phyloP scores from a whole-genome alignment of 2,113 vertebrate species.

The Arizona elegans region DNA sequence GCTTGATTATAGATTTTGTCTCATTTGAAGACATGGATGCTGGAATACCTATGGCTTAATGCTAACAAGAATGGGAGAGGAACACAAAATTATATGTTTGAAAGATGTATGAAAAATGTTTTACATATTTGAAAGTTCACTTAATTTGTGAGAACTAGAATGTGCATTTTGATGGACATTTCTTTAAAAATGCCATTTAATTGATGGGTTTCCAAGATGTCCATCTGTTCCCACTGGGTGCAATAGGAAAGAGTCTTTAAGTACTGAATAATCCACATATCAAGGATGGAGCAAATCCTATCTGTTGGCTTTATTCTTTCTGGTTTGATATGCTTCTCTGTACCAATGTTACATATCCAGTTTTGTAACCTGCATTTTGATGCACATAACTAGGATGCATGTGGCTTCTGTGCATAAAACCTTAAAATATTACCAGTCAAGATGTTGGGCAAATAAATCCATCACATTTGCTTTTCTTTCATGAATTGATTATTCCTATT shows the following conservation, averaged over 20 bases:
- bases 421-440: not conserved
- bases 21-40: not conserved
- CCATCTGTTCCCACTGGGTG: not conserved
- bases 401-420: not conserved
- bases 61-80: not conserved
- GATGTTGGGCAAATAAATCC: not conserved
- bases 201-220: not conserved
- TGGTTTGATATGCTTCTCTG: not conserved
- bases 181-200: not conserved
- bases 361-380: not conserved
- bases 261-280: not conserved
- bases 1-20: conserved; percentile 38
- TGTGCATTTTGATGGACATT: not conserved
- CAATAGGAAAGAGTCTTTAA: not conserved
- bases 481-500: not conserved
- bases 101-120: not conserved
- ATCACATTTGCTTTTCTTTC: not conserved
- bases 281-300: not conserved
- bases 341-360: not conserved
- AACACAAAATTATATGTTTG: not conserved
- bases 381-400: not conserved
- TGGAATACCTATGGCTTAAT: not conserved
- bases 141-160: not conserved
- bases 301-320: not conserved
- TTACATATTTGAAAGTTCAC: not conserved